These are phyloP conservation scores for Sinocyclocheilus maitianheensis DNA, from an alignment of 2,113 vertebrate species.

Conservation along the genomic window DNA sequence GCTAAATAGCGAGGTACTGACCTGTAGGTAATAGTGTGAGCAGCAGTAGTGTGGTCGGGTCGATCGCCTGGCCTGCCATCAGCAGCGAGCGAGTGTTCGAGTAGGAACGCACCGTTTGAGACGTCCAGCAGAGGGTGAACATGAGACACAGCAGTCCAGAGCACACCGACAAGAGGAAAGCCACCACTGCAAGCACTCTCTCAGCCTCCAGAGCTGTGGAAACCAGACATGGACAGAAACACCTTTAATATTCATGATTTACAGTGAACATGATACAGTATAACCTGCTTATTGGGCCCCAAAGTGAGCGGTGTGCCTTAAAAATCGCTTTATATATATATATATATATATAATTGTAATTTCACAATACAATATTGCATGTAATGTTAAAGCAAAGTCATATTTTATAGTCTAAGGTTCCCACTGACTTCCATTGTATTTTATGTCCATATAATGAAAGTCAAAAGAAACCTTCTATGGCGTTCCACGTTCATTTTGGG, in stretches of 20 bases:
- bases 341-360: too few relatives aligned
- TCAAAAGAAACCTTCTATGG: background rate
- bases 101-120: conserved; percentile 72
- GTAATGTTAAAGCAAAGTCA: too few relatives aligned
- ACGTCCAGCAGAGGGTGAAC: conserved; percentile 78
- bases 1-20: conserved; percentile 40
- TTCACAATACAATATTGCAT: too few relatives aligned
- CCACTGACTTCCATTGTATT: too few relatives aligned
- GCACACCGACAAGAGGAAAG: conserved; percentile 74
- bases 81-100: conserved; percentile 74
- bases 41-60: conserved; percentile 76
- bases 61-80: conserved; percentile 71
- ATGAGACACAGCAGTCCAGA: conserved; percentile 73
- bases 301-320: too few relatives aligned
- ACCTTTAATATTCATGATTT: background rate
- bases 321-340: too few relatives aligned
- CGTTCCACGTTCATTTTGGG: background rate
- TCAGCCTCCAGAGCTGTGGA: conserved; percentile 69
- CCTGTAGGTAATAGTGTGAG: conserved; percentile 75
- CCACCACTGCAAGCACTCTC: conserved; percentile 71
- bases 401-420: too few relatives aligned
- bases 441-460: too few relatives aligned
- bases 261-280: background rate
- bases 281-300: background rate
- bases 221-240: conserved; percentile 34